Conservation (phyloP, 2,797 vertebrate genomes). For the Sebastes vulpes region DNA sequence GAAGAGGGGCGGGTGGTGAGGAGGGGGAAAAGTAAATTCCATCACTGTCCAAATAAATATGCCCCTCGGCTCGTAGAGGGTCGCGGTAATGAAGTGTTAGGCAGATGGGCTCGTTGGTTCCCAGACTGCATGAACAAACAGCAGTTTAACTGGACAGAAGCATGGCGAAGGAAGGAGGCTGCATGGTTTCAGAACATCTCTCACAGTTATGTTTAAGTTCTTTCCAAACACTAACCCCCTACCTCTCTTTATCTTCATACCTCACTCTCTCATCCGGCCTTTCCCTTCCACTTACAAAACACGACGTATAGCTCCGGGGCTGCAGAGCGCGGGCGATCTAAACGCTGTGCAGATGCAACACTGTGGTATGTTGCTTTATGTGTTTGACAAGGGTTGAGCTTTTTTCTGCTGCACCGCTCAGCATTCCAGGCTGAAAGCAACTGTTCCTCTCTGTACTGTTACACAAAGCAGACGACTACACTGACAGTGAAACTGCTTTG, state of each 20-base stretch:
- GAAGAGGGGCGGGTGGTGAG: neutral
- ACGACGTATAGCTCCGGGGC: neutral
- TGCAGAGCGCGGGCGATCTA: neutral
- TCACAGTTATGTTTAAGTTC: slow-evolving; percentile 7
- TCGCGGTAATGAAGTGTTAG: slow-evolving; percentile 29
- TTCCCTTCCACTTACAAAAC: neutral
- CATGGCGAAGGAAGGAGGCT: neutral
- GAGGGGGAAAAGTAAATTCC: slow-evolving; percentile 31
- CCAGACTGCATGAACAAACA: slow-evolving; percentile 10
- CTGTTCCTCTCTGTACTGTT: slow-evolving; percentile 34
- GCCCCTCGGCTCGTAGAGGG: neutral
- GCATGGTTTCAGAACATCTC: neutral
- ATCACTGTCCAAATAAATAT: slow-evolving; percentile 51
- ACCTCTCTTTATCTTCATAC: neutral
- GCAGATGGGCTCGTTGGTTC: slow-evolving; percentile 2
- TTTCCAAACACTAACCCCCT: neutral
- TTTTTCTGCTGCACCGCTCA: slow-evolving; percentile 33
- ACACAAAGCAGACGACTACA: slow-evolving; percentile 63
- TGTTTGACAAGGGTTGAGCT: slow-evolving; percentile 29
- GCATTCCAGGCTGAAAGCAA: slow-evolving; percentile 53
- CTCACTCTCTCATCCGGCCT: neutral
- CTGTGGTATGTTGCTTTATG: slow-evolving; percentile 34
- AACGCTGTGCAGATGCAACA: slow-evolving; percentile 8
- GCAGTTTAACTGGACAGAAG: slow-evolving; percentile 4
- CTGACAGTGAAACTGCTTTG: slow-evolving; percentile 48